These are phyloP conservation scores for Hippoglossus stenolepis DNA, from an alignment of 2,113 vertebrate genomes.

Conservation along the genomic window DNA sequence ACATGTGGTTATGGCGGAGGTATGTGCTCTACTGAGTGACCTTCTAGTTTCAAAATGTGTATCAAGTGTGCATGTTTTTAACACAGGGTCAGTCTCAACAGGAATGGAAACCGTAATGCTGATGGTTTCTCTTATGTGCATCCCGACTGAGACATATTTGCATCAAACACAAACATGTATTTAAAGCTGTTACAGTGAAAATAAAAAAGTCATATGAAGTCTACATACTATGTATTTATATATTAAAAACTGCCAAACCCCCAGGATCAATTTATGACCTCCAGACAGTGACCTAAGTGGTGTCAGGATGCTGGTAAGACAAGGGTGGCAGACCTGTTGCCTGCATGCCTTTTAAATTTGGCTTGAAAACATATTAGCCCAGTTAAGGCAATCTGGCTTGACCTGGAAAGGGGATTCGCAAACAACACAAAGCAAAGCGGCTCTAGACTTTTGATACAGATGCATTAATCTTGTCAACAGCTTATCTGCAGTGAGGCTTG, in stretches of 20 bases:
- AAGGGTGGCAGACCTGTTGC: constrained; percentile 31
- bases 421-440: constrained; percentile 73
- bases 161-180: constrained; percentile 22
- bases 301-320: constrained; percentile 1
- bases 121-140: background rate
- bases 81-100: background rate
- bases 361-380: constrained; percentile 75
- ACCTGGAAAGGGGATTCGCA: constrained; percentile 78
- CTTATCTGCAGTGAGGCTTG: constrained; percentile 75
- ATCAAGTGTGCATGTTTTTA: constrained; percentile 13
- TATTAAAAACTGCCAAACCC: constrained; percentile 1
- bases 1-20: background rate
- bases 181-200: constrained; percentile 18
- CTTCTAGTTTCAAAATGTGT: background rate
- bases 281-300: constrained; percentile 15
- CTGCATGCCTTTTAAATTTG: constrained; percentile 63
- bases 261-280: constrained; percentile 18
- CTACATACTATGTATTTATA: background rate
- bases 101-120: background rate
- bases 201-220: background rate
- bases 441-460: constrained; percentile 80
- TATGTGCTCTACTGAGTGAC: too few species aligned
- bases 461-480: constrained; percentile 80
- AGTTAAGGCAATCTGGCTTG: constrained; percentile 76
- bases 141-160: background rate